Evolutionary conservation across 2,888 invertebrate genomes (phyloP).

Genomic region (Cryptops parisi): DNA sequence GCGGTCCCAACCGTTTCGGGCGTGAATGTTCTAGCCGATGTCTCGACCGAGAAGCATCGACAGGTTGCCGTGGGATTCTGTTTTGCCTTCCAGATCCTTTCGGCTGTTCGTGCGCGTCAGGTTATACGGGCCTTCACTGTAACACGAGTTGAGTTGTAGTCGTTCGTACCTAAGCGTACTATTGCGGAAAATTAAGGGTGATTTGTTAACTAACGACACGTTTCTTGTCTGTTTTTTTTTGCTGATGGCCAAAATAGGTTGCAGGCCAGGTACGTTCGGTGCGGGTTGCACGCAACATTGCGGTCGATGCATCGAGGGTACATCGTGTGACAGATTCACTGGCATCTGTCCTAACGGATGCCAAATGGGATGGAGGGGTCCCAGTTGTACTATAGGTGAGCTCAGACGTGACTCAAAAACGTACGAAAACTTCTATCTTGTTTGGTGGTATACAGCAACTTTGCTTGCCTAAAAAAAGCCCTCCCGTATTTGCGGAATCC

Average conservation of each 20-base stretch:
- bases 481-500: conserved; percentile 1
- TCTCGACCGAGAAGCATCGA: conserved; percentile 15
- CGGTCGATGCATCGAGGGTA: conserved; percentile 17
- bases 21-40: conserved; percentile 18
- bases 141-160: too few species aligned
- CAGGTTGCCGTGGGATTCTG: conserved; percentile 17
- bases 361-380: conserved; percentile 19
- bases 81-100: conserved; percentile 21
- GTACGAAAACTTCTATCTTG: too few species aligned
- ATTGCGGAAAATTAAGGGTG: too few species aligned
- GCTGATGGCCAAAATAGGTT: too few species aligned
- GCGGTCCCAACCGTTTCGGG: conserved; percentile 20
- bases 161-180: too few species aligned
- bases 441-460: too few species aligned
- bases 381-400: conserved; percentile 9
- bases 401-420: background rate
- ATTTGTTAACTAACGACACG: too few species aligned
- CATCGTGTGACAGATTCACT: conserved; percentile 19
- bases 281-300: conserved; percentile 20
- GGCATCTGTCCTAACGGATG: conserved; percentile 19
- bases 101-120: conserved; percentile 21
- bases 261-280: conserved; percentile 19
- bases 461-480: too few species aligned
- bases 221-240: too few species aligned
- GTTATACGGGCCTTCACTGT: conserved; percentile 19